A percentile compares a stretch with the other conserved stretches of the same genome.
Conservation (phyloP, 2,888 invertebrate species). For the Corbicula japonica region DNA sequence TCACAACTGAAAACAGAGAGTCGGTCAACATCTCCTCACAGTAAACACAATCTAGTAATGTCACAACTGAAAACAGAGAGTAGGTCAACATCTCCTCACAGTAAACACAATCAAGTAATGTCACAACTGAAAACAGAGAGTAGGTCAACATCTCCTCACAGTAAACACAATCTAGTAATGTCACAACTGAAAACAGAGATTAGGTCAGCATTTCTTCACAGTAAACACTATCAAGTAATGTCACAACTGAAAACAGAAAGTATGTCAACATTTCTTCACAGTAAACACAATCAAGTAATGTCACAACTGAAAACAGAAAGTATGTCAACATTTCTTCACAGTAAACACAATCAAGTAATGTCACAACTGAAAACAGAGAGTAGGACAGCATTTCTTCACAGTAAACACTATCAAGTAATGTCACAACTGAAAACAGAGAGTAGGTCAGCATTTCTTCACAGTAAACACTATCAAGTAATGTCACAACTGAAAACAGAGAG, state of each 20-base stretch:
- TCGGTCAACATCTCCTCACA: conserved; percentile 89
- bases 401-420: too few species aligned
- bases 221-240: conserved; percentile 95
- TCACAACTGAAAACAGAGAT: too few species aligned
- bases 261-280: conserved; percentile 89
- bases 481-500: conserved; percentile 89
- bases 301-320: conserved; percentile 89
- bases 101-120: conserved; percentile 95
- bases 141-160: too few species aligned
- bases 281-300: conserved; percentile 95
- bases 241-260: conserved; percentile 89
- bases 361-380: conserved; percentile 88
- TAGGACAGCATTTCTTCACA: too few species aligned
- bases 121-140: conserved; percentile 88
- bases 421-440: too few species aligned
- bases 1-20: conserved; percentile 89
- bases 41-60: conserved; percentile 95
- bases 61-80: conserved; percentile 89
- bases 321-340: conserved; percentile 89
- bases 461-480: conserved; percentile 95
- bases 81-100: conserved; percentile 89
- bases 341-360: conserved; percentile 95
- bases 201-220: conserved; percentile 88
- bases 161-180: too few species aligned
- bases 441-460: conserved; percentile 88